Evolutionary conservation across 2,888 invertebrate genomes (phyloP), one percentile per base, ranked within the genome.

Genomic region (Perizoma affinitatum): DNA sequence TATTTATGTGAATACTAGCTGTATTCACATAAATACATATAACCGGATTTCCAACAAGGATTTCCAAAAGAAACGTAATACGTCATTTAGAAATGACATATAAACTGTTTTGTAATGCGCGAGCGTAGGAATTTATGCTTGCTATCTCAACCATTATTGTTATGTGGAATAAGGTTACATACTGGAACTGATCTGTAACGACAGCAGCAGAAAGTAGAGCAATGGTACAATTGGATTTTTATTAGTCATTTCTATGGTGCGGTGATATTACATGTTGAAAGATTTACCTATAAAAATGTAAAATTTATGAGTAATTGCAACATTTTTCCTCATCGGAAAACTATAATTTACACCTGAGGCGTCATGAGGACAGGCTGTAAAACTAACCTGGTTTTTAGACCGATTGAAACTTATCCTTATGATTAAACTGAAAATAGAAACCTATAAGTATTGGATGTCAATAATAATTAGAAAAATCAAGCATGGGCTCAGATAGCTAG

Each of bases 121-220:
- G 71, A 83, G 80, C 78, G 81, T 79, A 74, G 85, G 84, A 87
- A 87, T 88, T 84, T 80, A 22, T 22, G 80, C 80, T 77, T 84
- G 86, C 85, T 84, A 87, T 88, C 84, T 78, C 75, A 81, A 80
- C 81, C 84, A 88, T 90, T 89, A 90, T 89, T 87, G 83, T 88
- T 80, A 87, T 88, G 79, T 84, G 80, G 86, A 88, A 86, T 90
- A 88, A 86, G 87, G 88, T 88, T 88, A 86, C 79, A 74, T 79
- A 78, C 78, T 88, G 82, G 80, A 86, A 85, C 83, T 72, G 86
- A 87, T 88, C 72, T 71, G 77, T 88, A 91, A 76, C 50, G 90
- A 79, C 60, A 11, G 82, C 90, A 88, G 58, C 67, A 55, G 59
- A 69, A 87, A 78, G n/a, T 82, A 61, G 83, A 82, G 47, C 46